Conservation (phyloP, 1,140 invertebrate species). For the Daktulosphaira vitifoliae region DNA sequence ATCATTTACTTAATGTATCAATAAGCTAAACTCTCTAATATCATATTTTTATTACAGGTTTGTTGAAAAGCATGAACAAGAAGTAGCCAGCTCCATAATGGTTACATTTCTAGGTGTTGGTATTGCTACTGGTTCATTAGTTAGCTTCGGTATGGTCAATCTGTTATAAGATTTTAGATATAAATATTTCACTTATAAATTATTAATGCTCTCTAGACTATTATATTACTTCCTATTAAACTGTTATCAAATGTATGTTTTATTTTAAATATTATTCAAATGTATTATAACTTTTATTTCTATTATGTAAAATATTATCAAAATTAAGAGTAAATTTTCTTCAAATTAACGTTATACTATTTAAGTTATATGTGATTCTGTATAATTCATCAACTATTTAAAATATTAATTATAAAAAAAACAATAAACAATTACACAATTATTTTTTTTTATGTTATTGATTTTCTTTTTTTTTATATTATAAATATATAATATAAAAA, state of each 20-base stretch:
- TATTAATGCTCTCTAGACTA: too few relatives aligned
- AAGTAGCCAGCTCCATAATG: constrained; percentile 77
- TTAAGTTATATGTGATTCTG: too few relatives aligned
- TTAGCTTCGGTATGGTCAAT: constrained; percentile 65
- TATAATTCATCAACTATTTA: too few relatives aligned
- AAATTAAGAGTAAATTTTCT: too few relatives aligned
- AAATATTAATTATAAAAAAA: too few relatives aligned
- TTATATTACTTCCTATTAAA: neutral
- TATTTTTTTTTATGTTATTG: too few relatives aligned
- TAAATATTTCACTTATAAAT: neutral
- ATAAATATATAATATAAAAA: too few relatives aligned
- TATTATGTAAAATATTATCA: too few relatives aligned
- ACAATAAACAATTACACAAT: neutral
- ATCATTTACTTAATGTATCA: constrained; percentile 42
- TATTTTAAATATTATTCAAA: too few relatives aligned
- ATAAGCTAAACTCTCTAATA: neutral
- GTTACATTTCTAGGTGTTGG: constrained; percentile 76
- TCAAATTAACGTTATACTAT: too few relatives aligned
- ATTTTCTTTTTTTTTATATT: too few relatives aligned
- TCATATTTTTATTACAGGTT: constrained; percentile 48
- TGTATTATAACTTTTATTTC: too few relatives aligned
- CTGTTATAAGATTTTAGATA: constrained; percentile 49
- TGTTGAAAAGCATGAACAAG: constrained; percentile 69
- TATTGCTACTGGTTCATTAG: constrained; percentile 63
- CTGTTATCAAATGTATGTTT: neutral